A percentile compares a stretch with the other conserved stretches of the same genome.
Evolutionary conservation across 2,888 invertebrate genomes (phyloP).

Genomic region (Caradrina clavipalpis): DNA sequence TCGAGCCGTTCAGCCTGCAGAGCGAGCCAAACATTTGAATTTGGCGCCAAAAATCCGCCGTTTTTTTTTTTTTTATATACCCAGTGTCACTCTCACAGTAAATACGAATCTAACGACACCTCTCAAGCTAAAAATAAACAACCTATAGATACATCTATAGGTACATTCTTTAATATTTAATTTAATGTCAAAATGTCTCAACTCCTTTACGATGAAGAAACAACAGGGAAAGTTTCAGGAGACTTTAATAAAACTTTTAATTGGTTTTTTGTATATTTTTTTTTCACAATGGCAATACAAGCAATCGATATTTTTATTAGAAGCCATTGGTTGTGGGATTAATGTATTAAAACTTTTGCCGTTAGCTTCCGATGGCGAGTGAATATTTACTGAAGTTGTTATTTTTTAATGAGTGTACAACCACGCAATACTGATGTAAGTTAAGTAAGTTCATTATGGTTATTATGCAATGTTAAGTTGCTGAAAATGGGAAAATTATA

Average conservation of each 20-base stretch:
- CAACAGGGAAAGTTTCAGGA: conserved; percentile 66
- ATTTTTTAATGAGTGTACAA: conserved; percentile 24
- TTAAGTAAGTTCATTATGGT: background rate
- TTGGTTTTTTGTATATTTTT: conserved; percentile 67
- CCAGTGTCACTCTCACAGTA: too few relatives aligned
- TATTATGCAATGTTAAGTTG: background rate
- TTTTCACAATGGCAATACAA: conserved; percentile 66
- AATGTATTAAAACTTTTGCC: conserved; percentile 65
- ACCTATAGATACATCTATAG: background rate
- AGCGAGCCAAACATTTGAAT: too few relatives aligned
- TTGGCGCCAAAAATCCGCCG: too few relatives aligned
- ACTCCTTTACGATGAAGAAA: conserved; percentile 60
- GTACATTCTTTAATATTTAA: conserved; percentile 39
- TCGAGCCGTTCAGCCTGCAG: too few relatives aligned
- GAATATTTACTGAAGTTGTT: conserved; percentile 61
- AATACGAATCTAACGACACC: too few relatives aligned
- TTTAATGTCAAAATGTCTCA: conserved; percentile 48
- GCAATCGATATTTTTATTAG: conserved; percentile 63
- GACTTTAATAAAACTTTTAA: conserved; percentile 73
- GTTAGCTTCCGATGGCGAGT: conserved; percentile 51
- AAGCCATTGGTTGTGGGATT: conserved; percentile 57
- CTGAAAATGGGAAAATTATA: background rate
- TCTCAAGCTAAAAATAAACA: conserved; percentile 6
- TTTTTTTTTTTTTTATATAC: too few relatives aligned
- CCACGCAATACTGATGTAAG: too few relatives aligned